These are phyloP conservation scores for Callosobruchus maculatus DNA, from an alignment of 2,888 invertebrate genomes.

Conservation along the genomic window DNA sequence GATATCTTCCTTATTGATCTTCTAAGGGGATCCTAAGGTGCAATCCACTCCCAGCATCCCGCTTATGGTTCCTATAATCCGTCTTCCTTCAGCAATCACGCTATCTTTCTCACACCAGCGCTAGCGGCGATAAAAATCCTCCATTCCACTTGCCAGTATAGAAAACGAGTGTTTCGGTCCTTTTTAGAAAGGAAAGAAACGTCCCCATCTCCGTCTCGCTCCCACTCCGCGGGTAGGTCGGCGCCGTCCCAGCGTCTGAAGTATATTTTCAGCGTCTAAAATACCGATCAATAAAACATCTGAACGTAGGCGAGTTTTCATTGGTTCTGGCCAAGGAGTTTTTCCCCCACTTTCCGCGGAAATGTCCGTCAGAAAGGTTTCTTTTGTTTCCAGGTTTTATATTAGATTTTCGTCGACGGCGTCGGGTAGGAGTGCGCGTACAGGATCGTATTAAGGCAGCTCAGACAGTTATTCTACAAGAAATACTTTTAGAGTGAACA, in stretches of 20 bases:
- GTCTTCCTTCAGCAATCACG: background rate
- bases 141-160: constrained; percentile 30
- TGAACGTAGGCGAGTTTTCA: constrained; percentile 46
- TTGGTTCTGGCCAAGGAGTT: constrained; percentile 49
- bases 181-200: constrained; percentile 30
- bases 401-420: constrained; percentile 38
- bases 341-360: constrained; percentile 46
- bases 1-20: too few species aligned
- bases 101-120: background rate
- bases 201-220: constrained; percentile 12
- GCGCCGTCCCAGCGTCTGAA: constrained; percentile 38
- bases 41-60: background rate
- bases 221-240: constrained; percentile 30
- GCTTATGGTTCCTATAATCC: background rate
- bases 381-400: constrained; percentile 48
- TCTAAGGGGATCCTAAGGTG: background rate
- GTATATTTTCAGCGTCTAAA: constrained; percentile 43
- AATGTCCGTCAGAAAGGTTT: constrained; percentile 48
- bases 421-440: background rate
- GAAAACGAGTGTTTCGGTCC: constrained; percentile 29
- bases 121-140: constrained; percentile 28
- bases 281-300: constrained; percentile 50
- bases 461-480: too few species aligned
- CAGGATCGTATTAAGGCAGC: background rate
- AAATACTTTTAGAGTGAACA: too few species aligned